Conservation (phyloP, 1,140 invertebrate genomes). For the Macrobrachium rosenbergii region DNA sequence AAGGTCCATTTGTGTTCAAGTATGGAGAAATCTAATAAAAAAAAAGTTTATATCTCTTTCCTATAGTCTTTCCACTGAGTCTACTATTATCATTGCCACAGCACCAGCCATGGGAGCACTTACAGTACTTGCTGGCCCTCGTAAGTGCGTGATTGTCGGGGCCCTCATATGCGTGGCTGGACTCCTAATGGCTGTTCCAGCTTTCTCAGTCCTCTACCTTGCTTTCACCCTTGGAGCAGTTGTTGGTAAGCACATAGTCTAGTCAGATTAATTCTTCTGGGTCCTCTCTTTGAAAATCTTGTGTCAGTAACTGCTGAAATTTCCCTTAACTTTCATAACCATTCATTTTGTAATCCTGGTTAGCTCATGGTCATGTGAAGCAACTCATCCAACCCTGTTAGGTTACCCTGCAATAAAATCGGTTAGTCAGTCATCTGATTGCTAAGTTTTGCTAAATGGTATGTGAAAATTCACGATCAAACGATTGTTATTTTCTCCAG, state of each 20-base stretch:
- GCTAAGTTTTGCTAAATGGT: background rate
- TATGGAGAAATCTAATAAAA: background rate
- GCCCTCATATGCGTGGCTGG: background rate
- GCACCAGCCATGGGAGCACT: slow-evolving; percentile 21
- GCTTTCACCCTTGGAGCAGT: slow-evolving; percentile 35
- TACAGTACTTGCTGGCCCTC: slow-evolving; percentile 25
- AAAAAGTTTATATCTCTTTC: slow-evolving; percentile 1
- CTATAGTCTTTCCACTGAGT: background rate
- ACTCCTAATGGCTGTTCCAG: slow-evolving; percentile 24
- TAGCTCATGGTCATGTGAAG: too few species aligned
- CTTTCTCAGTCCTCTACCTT: slow-evolving; percentile 5
- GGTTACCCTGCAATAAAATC: too few species aligned
- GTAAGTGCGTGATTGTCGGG: slow-evolving; percentile 9
- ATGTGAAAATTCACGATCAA: background rate
- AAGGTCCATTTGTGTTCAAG: background rate
- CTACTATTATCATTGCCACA: background rate
- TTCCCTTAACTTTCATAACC: background rate
- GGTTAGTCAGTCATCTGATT: too few species aligned
- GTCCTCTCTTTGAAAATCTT: background rate
- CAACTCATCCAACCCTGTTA: too few species aligned
- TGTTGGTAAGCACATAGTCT: slow-evolving; percentile 5
- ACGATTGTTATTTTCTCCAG: background rate
- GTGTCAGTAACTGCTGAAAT: background rate
- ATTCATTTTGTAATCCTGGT: too few species aligned
- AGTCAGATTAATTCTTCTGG: background rate